These are phyloP conservation scores for Crotalus tigris DNA, from an alignment of 2,113 vertebrate species.

Conservation along the genomic window DNA sequence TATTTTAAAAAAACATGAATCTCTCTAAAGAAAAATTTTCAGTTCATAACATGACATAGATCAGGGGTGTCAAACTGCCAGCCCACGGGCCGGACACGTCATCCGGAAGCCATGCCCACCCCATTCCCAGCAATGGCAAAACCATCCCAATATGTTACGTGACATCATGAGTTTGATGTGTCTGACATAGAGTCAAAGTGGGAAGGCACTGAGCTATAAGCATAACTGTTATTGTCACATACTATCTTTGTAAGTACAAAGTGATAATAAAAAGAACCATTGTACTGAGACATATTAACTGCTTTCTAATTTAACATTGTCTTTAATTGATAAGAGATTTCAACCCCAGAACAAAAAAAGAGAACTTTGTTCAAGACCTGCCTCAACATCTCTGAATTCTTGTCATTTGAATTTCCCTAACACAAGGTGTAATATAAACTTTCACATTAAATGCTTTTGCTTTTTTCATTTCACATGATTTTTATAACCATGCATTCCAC, in stretches of 20 bases:
- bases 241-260: background rate
- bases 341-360: background rate
- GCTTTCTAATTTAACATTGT: background rate
- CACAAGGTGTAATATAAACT: background rate
- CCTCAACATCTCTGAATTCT: background rate
- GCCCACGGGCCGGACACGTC: no score
- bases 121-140: no score
- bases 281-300: background rate
- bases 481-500: background rate
- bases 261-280: background rate
- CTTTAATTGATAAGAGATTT: background rate
- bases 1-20: background rate
- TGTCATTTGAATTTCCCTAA: background rate
- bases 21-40: background rate
- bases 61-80: no score
- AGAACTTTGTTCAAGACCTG: background rate
- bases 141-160: no score
- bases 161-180: no score
- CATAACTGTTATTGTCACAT: background rate
- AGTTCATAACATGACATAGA: background rate
- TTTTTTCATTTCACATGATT: background rate
- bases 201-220: background rate
- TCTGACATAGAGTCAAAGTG: background rate
- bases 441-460: background rate
- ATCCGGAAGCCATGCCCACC: no score